phyloP scores from a whole-genome alignment of 2,797 vertebrate genomes.

The Peromyscus melanophrys region DNA sequence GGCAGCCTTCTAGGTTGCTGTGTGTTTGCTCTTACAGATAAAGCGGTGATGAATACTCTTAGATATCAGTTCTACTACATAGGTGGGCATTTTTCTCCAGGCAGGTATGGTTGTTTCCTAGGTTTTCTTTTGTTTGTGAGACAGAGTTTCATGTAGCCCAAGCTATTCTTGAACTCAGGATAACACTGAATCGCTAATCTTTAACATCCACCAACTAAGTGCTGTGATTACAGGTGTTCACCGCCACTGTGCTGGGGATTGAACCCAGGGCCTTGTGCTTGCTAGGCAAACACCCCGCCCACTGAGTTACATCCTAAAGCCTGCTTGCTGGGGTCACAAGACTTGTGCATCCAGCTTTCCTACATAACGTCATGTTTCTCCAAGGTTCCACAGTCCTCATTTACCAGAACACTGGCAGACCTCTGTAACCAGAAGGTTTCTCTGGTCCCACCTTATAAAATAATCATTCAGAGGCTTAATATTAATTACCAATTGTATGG shows the following conservation, averaged over 20 bases:
- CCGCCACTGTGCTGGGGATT: not conserved
- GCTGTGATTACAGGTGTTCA: not conserved
- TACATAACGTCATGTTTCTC: not conserved
- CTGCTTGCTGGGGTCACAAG: not conserved
- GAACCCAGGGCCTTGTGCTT: not conserved
- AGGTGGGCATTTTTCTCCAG: not conserved
- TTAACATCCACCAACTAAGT: not conserved
- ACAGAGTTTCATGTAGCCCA: not conserved
- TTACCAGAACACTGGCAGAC: not conserved
- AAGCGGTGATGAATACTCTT: not conserved
- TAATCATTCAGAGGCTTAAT: too few species aligned
- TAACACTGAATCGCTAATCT: not conserved
- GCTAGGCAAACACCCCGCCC: not conserved
- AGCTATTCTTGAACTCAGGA: not conserved
- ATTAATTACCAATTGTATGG: too few species aligned
- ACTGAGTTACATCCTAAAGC: not conserved
- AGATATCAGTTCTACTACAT: not conserved
- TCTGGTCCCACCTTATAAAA: too few species aligned
- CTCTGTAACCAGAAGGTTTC: not conserved
- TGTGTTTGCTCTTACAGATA: not conserved
- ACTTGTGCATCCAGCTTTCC: not conserved
- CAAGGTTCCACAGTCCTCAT: not conserved
- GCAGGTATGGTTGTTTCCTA: not conserved
- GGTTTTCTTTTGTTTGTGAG: not conserved
- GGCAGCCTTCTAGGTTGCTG: not conserved